Evolutionary conservation across 2,113 vertebrate species (phyloP).

Genomic region (Scomber japonicus): DNA sequence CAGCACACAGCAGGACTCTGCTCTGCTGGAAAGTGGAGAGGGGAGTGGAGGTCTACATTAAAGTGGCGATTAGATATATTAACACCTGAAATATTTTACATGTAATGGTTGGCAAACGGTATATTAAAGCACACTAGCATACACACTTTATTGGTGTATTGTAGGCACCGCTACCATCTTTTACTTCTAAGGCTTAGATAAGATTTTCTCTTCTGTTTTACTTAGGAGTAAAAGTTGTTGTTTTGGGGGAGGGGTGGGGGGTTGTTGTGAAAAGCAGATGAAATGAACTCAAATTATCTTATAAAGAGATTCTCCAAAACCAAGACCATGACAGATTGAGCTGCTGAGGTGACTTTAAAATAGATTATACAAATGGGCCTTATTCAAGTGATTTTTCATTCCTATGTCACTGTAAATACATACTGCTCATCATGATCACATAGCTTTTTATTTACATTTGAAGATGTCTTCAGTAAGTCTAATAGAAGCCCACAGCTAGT

Average conservation of each 20-base stretch:
- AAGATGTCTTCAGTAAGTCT: slow-evolving; percentile 65
- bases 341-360: slow-evolving; percentile 38
- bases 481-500: slow-evolving; percentile 39
- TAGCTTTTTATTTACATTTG: slow-evolving; percentile 57
- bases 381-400: slow-evolving; percentile 45
- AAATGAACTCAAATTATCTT: slow-evolving; percentile 56
- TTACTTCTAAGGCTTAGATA: slow-evolving; percentile 9
- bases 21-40: slow-evolving; percentile 50
- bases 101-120: slow-evolving; percentile 36
- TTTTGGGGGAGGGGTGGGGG: no score
- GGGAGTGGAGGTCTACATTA: slow-evolving; percentile 24
- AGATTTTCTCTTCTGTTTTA: slow-evolving; percentile 33
- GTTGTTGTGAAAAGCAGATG: slow-evolving; percentile 18
- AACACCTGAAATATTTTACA: slow-evolving; percentile 42
- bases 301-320: slow-evolving; percentile 30
- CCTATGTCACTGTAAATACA: slow-evolving; percentile 36
- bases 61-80: slow-evolving; percentile 38
- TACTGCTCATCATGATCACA: slow-evolving; percentile 47
- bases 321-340: slow-evolving; percentile 37
- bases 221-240: not conserved
- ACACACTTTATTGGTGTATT: slow-evolving; percentile 14
- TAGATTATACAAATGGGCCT: slow-evolving; percentile 33
- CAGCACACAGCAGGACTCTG: slow-evolving; percentile 62
- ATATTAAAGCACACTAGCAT: slow-evolving; percentile 2
- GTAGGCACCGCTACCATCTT: not conserved